phyloP scores from a whole-genome alignment of 1,140 invertebrate genomes.

The Tetragnatha versicolor region DNA sequence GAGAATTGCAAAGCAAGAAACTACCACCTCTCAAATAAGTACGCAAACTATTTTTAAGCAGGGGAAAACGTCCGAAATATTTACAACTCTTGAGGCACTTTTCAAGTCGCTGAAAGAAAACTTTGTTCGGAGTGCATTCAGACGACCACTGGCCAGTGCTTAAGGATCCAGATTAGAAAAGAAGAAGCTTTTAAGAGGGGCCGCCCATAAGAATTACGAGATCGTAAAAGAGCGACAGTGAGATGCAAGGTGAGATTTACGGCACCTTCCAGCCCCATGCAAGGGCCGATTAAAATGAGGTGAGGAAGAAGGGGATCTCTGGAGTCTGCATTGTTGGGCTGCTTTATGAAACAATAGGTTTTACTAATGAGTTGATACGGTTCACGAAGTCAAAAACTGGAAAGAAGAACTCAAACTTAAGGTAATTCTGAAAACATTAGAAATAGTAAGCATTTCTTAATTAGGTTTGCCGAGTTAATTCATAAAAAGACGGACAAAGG shows the following conservation, averaged over 20 bases:
- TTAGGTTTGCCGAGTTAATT: no score
- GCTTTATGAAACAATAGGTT: no score
- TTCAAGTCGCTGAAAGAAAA: conserved; percentile 25
- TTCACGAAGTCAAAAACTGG: no score
- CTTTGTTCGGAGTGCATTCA: conserved; percentile 26
- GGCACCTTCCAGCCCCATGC: neutral
- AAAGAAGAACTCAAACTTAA: no score
- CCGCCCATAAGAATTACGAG: conserved; percentile 36
- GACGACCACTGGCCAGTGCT: neutral
- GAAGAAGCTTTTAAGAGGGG: conserved; percentile 26
- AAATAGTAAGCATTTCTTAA: no score
- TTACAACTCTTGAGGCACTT: conserved; percentile 21
- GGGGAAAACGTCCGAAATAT: neutral
- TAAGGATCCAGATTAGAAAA: conserved; percentile 28
- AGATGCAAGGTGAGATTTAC: conserved; percentile 37
- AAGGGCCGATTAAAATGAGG: neutral
- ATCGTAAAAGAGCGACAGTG: conserved; percentile 42
- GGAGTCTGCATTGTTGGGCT: no score
- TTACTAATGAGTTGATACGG: no score
- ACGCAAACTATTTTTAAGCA: no score
- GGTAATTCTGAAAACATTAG: no score
- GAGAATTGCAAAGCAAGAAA: no score
- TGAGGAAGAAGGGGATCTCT: neutral
- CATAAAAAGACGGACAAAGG: no score
- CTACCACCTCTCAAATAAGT: no score